A percentile compares a stretch with the other conserved stretches of the same genome.
phyloP scores from a whole-genome alignment of 2,797 vertebrate genomes.

The Betta splendens region DNA sequence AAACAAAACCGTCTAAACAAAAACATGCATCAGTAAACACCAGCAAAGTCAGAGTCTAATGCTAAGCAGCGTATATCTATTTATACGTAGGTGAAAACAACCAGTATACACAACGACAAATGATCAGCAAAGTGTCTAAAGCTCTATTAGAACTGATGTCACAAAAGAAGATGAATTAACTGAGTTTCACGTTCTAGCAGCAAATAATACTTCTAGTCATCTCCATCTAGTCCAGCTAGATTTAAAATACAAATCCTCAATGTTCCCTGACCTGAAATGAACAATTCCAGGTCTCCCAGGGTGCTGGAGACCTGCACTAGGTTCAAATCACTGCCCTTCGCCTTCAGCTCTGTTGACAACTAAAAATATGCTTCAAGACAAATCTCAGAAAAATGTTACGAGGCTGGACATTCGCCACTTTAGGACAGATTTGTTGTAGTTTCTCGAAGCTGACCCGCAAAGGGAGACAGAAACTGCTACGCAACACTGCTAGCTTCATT shows the following conservation, averaged over 20 bases:
- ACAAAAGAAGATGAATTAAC: too few relatives aligned
- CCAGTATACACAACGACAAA: too few relatives aligned
- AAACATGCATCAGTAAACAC: too few relatives aligned
- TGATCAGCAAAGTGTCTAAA: too few relatives aligned
- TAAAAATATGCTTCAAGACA: fast-evolving
- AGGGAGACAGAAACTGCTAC: constrained; percentile 47
- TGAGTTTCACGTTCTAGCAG: too few relatives aligned
- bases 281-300: constrained; percentile 14
- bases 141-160: too few relatives aligned
- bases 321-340: constrained; percentile 23
- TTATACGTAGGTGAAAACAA: background rate
- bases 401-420: background rate
- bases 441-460: background rate
- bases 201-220: too few relatives aligned
- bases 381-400: fast-evolving
- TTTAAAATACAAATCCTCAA: too few relatives aligned
- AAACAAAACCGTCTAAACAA: too few relatives aligned
- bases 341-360: background rate
- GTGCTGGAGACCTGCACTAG: constrained; percentile 10
- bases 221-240: too few relatives aligned
- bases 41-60: too few relatives aligned
- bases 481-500: constrained; percentile 56
- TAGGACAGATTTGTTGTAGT: background rate
- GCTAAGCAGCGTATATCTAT: background rate
- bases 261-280: background rate